phyloP scores from a whole-genome alignment of 2,888 invertebrate genomes.

The Philereme transversata region DNA sequence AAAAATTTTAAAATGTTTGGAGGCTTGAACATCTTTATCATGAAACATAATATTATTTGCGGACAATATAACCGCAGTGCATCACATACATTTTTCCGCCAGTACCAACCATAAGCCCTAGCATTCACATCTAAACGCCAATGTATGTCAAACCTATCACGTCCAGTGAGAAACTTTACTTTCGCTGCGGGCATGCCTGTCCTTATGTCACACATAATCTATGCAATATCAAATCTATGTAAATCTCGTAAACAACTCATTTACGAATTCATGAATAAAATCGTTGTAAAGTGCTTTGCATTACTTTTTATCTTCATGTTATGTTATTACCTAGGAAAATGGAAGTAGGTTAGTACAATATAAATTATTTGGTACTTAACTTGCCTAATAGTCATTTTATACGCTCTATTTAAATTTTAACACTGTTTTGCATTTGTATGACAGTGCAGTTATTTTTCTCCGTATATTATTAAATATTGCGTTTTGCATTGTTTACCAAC shows the following conservation, averaged over 20 bases:
- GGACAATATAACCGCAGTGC: not conserved
- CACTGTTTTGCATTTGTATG: not conserved
- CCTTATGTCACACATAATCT: constrained; percentile 20
- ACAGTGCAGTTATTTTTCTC: not conserved
- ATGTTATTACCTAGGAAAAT: constrained; percentile 2
- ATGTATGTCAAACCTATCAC: constrained; percentile 19
- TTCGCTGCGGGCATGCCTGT: constrained; percentile 24
- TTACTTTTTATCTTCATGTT: constrained; percentile 8
- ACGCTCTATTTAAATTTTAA: constrained; percentile 17
- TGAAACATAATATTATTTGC: too few species aligned
- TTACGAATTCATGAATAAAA: constrained; percentile 15
- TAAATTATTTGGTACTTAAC: not conserved
- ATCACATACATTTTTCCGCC: constrained; percentile 5
- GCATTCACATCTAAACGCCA: not conserved
- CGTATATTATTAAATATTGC: not conserved
- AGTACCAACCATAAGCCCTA: not conserved
- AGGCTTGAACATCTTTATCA: too few species aligned
- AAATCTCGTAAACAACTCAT: constrained; percentile 14
- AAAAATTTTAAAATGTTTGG: too few species aligned
- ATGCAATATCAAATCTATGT: constrained; percentile 13
- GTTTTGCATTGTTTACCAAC: not conserved
- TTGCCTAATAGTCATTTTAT: constrained; percentile 1
- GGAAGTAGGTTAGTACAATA: constrained; percentile 11
- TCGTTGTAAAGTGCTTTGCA: constrained; percentile 11
- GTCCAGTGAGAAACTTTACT: constrained; percentile 29